Evolutionary conservation across 64 coral and sea anemone species (phyloP).

Genomic region (Anthopleura sola): DNA sequence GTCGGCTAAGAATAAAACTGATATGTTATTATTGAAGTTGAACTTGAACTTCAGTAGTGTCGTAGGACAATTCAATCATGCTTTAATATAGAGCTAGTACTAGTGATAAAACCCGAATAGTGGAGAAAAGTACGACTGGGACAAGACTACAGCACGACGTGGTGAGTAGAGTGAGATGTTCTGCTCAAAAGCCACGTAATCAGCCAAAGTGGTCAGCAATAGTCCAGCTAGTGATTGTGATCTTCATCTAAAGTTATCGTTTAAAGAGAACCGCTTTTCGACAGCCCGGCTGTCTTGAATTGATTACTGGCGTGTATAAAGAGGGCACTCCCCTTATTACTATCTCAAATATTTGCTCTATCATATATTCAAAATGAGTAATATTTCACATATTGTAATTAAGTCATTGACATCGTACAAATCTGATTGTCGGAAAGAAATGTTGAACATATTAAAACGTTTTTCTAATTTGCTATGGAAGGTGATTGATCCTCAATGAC

Average conservation of each 20-base stretch:
- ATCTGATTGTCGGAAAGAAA: conserved; percentile 8
- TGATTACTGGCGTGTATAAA: background rate
- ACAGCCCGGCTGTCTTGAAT: background rate
- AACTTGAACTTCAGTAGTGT: no score
- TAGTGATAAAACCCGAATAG: no score
- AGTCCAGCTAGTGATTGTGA: no score
- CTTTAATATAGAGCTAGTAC: no score
- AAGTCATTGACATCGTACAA: background rate
- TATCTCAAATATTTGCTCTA: conserved; percentile 5
- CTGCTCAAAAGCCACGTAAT: no score
- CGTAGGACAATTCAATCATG: no score
- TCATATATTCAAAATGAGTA: background rate
- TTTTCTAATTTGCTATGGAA: background rate
- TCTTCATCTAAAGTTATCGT: background rate
- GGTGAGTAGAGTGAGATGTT: no score
- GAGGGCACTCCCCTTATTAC: background rate
- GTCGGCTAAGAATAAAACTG: no score
- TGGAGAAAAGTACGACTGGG: no score
- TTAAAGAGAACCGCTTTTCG: background rate
- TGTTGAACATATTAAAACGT: background rate
- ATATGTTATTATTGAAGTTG: no score
- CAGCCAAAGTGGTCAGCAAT: no score
- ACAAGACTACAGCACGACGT: no score
- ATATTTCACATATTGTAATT: background rate
- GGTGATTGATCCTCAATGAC: background rate